Base-by-base conservation (phyloP, 92 coral and sea anemone species). In the Porites lobata region DNA sequence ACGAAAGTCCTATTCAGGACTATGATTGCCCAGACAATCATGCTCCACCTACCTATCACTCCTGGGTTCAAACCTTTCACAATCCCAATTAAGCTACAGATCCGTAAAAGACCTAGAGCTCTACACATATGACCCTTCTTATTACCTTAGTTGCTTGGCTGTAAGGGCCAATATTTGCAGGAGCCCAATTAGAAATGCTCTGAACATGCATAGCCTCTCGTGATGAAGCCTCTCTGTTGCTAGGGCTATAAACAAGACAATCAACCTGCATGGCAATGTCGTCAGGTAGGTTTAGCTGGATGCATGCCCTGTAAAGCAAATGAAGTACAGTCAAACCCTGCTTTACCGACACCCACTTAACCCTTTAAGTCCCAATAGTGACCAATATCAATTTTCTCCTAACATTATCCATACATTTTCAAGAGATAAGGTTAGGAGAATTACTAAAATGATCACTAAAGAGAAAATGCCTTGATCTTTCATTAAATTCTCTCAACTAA, bases 131-230 rank as follows among this genome's bases (percentile, higher is more conserved):
- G 4, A 14, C 8, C 4, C n/a, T 3, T 54, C 1, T 17, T 9
- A 32, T 9, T 72, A 94, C 99, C 95, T 96, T 96, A 65, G 91
- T 91, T 83, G 93, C 99, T 70, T 96, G 99, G 79, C 98, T 96
- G 88, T 96, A 96, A 19, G 96, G 98, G 10, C 99, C 99, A 81
- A 96, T 96, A 76, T 96, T 96, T 58, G 99, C 96, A 8, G 98
- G 95, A 0, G 98, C 98, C 98, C 99, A 96, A 90, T 96, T 95
- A 43, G 99, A 96, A 53, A 96, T 89, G 81, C 99, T 94, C 69
- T 92, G 99, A 66, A 96, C 99, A 85, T 96, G 96, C 99, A 96
- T 96, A 65, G 98, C 93, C 69, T 96, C 99, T 67, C 93, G 83
- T 22, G 43, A 8, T 50, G 80, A 73, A 26, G 58, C 43, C 3